phyloP scores from a whole-genome alignment of 2,797 vertebrate species.

The Cryptoprocta ferox region DNA sequence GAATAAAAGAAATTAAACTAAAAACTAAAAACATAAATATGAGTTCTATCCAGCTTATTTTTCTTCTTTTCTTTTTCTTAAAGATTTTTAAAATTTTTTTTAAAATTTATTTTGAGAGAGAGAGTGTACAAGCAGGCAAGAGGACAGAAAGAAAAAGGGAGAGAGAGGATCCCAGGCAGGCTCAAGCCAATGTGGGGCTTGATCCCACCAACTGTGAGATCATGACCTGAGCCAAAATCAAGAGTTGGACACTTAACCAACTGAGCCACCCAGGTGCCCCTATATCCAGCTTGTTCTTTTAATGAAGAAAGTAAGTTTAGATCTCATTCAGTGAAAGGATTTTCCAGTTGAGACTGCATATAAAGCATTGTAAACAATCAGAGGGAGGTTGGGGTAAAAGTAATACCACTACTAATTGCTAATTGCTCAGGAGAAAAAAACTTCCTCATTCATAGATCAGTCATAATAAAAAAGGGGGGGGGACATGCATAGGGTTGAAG shows the following conservation, averaged over 20 bases:
- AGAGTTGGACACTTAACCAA: no score
- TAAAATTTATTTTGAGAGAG: no score
- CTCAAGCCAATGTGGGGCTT: no score
- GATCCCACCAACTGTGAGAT: no score
- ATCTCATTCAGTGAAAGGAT: not conserved
- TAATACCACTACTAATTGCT: not conserved
- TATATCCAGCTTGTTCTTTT: not conserved
- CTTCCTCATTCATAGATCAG: not conserved
- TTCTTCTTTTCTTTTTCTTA: no score
- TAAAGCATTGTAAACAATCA: not conserved
- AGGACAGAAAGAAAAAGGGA: no score
- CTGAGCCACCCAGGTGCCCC: no score
- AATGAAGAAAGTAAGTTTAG: not conserved
- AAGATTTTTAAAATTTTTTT: no score
- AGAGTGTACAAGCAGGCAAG: no score
- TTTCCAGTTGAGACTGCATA: not conserved
- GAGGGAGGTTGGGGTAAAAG: not conserved
- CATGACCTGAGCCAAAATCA: no score
- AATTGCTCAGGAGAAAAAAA: not conserved
- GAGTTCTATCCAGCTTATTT: not conserved
- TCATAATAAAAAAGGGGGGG: not conserved
- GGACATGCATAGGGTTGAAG: not conserved
- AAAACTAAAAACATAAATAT: not conserved
- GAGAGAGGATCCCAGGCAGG: no score
- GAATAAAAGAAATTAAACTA: conserved; percentile 31